Conservation (phyloP, 1,140 invertebrate species). For the Glossosoma conforme region DNA sequence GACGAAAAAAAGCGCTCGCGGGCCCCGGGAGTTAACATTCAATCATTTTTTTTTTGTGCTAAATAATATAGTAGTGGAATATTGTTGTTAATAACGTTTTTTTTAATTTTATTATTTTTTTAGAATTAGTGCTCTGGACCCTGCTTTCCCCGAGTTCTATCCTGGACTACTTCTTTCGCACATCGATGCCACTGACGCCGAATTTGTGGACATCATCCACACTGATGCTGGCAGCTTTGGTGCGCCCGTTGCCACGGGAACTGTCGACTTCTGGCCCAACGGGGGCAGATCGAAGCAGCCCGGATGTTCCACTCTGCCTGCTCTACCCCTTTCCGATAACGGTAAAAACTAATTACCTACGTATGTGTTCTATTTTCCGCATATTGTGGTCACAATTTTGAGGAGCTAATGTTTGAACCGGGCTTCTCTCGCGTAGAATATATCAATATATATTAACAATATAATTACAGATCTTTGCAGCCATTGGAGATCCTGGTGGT, state of each 20-base stretch:
- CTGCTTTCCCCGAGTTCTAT: constrained; percentile 57
- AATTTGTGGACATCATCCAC: constrained; percentile 66
- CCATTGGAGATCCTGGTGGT: constrained; percentile 59
- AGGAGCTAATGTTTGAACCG: no score
- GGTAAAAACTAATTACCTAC: no score
- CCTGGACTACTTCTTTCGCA: constrained; percentile 50
- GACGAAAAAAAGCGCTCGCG: no score
- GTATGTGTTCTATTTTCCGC: no score
- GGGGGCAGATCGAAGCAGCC: constrained; percentile 54
- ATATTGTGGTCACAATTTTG: no score
- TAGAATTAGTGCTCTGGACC: constrained; percentile 55
- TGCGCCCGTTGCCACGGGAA: constrained; percentile 51
- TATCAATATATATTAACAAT: constrained; percentile 1
- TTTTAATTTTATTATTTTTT: constrained; percentile 20
- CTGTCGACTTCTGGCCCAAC: constrained; percentile 61
- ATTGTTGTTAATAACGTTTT: no score
- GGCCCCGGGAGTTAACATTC: no score
- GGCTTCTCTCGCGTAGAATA: no score
- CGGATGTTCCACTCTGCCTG: constrained; percentile 50
- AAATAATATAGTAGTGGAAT: no score
- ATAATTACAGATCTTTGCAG: constrained; percentile 55
- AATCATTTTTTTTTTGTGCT: no score
- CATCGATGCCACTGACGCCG: constrained; percentile 57
- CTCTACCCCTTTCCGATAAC: constrained; percentile 43
- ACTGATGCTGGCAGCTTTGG: constrained; percentile 60